These are phyloP conservation scores for Drosophila merina DNA, from an alignment of 2,888 invertebrate species.

Conservation along the genomic window DNA sequence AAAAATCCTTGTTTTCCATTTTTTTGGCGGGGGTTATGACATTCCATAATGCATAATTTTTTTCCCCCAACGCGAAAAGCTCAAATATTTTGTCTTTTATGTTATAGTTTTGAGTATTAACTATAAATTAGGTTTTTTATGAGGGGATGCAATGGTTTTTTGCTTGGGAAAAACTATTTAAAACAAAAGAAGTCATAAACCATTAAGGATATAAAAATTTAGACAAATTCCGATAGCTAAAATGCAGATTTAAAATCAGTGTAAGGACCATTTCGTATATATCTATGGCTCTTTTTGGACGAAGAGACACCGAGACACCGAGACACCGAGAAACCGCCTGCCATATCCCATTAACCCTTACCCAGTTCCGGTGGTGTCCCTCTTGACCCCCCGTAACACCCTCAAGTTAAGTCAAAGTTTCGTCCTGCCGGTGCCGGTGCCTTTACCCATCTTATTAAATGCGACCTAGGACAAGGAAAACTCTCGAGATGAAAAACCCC, in stretches of 20 bases:
- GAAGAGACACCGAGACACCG: no score
- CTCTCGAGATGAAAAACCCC: slow-evolving; percentile 9
- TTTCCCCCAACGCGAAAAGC: slow-evolving; percentile 11
- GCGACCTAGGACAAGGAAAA: slow-evolving; percentile 41
- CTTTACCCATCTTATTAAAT: slow-evolving; percentile 37
- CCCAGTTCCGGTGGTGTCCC: background rate
- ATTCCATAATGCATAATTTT: slow-evolving; percentile 11
- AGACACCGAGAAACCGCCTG: background rate
- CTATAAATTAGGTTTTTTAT: background rate
- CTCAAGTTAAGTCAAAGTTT: slow-evolving; percentile 23
- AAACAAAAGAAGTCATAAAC: background rate
- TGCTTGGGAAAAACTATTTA: background rate
- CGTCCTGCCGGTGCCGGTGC: background rate
- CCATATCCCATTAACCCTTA: slow-evolving; percentile 16
- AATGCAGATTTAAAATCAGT: background rate
- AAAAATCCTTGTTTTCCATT: background rate
- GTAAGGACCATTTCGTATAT: background rate
- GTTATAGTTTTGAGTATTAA: background rate
- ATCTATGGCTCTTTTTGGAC: background rate
- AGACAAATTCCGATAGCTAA: background rate
- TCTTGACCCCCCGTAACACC: slow-evolving; percentile 1
- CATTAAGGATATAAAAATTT: background rate
- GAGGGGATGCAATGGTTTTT: background rate
- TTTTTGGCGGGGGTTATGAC: slow-evolving; percentile 2
- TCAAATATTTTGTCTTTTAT: slow-evolving; percentile 45